Percentiles rank a stretch among this genome's conserved stretches.
phyloP scores from a whole-genome alignment of 2,888 invertebrate species.

The Caenorhabditis sinica region DNA sequence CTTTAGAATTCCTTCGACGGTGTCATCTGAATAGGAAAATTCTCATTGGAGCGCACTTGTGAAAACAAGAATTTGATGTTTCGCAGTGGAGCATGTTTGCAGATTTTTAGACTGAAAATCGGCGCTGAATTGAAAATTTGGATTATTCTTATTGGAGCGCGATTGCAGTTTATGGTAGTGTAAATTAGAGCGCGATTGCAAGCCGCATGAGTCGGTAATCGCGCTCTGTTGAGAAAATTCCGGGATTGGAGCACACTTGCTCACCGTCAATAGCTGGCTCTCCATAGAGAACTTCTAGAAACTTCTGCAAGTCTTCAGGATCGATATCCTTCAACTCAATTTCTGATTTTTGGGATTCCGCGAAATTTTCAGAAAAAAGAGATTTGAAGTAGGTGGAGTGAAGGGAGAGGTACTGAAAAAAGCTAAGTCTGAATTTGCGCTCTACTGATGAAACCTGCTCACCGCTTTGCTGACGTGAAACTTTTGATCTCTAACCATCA shows the following conservation, averaged over 20 bases:
- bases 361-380: background rate
- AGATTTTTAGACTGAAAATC: no score
- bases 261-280: background rate
- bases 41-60: no score
- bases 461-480: no score
- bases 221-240: background rate
- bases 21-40: background rate
- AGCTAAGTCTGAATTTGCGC: no score
- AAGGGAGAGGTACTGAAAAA: background rate
- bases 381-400: background rate
- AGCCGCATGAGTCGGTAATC: background rate
- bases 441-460: no score
- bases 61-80: no score
- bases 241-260: no score
- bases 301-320: background rate
- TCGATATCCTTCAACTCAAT: background rate
- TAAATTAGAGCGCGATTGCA: no score
- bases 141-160: no score
- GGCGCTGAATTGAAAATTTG: no score
- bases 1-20: background rate
- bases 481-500: background rate
- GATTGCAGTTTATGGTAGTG: no score
- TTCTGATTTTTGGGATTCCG: background rate
- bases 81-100: no score
- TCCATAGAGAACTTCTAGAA: constrained; percentile 3